Evolutionary conservation across 2,797 vertebrate species (phyloP).

Genomic region (Chaetophractus vellerosus): DNA sequence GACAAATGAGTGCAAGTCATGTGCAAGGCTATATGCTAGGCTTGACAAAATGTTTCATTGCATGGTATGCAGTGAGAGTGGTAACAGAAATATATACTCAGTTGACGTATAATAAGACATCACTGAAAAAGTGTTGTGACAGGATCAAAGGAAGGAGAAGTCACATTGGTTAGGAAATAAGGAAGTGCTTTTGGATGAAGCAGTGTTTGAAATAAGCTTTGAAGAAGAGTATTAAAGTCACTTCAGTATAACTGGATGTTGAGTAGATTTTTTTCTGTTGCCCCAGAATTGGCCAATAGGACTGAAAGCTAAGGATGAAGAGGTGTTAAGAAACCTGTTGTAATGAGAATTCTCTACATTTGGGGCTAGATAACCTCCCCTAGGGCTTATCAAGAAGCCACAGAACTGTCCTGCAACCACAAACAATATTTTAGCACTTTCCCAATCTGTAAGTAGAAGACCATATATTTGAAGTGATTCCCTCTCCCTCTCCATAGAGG

Average conservation of each 20-base stretch:
- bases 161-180: background rate
- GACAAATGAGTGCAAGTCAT: background rate
- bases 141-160: background rate
- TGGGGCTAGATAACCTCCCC: background rate
- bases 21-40: background rate
- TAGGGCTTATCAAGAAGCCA: background rate
- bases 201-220: conserved; percentile 3
- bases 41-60: background rate
- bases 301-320: background rate
- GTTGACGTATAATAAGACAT: background rate
- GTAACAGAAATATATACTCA: background rate
- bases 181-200: background rate
- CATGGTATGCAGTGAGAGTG: background rate
- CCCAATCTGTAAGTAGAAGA: background rate
- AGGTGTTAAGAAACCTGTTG: conserved; percentile 9
- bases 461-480: background rate
- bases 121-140: conserved; percentile 10
- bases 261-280: background rate
- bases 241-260: background rate
- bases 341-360: background rate
- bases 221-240: background rate
- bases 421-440: background rate
- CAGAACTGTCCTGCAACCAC: background rate
- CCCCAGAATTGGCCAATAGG: background rate
- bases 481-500: background rate